Percentiles rank a stretch among this genome's conserved stretches.
phyloP scores from a whole-genome alignment of 2,888 invertebrate species.

The Meta bourneti region DNA sequence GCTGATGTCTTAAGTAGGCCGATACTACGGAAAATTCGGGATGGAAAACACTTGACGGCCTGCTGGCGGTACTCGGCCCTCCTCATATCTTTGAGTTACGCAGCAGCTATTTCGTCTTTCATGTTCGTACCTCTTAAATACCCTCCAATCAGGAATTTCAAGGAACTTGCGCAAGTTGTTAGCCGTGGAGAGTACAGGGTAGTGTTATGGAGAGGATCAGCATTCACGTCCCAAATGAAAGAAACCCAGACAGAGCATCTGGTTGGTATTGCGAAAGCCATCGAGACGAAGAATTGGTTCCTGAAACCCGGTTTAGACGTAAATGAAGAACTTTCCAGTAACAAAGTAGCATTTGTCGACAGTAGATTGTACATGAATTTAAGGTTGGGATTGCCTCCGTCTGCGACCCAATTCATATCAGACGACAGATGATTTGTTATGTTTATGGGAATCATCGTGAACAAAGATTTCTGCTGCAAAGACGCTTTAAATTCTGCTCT shows the following conservation, averaged over 20 bases:
- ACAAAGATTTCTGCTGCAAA: constrained; percentile 5
- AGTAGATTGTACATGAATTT: background rate
- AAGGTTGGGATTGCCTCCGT: background rate
- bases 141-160: background rate
- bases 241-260: background rate
- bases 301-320: background rate
- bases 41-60: background rate
- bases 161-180: constrained; percentile 1
- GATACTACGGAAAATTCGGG: background rate
- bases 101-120: constrained; percentile 8
- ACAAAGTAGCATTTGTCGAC: background rate
- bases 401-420: background rate
- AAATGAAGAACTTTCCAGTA: background rate
- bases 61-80: background rate
- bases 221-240: background rate
- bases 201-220: background rate
- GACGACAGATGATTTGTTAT: background rate
- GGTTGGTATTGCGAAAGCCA: background rate
- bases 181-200: background rate
- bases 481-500: background rate
- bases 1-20: background rate
- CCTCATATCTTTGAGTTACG: constrained; percentile 20
- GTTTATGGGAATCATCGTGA: background rate
- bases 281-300: constrained; percentile 3
- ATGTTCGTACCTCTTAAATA: constrained; percentile 7